Percentiles rank a stretch among this genome's conserved stretches.
Conservation (phyloP, 1,140 invertebrate species). For the Halesus radiatus region DNA sequence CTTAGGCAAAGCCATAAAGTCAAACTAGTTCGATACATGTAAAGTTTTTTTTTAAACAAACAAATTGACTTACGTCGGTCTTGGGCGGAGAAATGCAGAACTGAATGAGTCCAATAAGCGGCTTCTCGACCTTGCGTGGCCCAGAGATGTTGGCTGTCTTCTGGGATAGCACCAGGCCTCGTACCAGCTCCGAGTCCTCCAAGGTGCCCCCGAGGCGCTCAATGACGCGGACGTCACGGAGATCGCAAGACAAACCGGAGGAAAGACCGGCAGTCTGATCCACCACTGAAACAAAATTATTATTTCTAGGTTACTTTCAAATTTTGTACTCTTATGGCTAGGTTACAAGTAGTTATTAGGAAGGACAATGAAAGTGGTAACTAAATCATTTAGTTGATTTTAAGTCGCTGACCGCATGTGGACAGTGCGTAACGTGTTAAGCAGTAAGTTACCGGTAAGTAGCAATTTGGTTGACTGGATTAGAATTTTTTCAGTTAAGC, state of each 20-base stretch:
- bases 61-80: conserved; percentile 86
- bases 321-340: no score
- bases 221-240: conserved; percentile 95
- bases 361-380: no score
- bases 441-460: no score
- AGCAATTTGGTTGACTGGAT: no score
- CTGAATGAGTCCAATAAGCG: conserved; percentile 98
- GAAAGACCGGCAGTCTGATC: conserved; percentile 66
- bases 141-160: conserved; percentile 91
- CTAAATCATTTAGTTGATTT: no score
- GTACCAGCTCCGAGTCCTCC: conserved; percentile 96
- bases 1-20: not conserved
- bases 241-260: conserved; percentile 75
- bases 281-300: conserved; percentile 63
- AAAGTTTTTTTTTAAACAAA: not conserved
- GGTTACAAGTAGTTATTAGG: no score
- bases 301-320: no score
- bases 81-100: conserved; percentile 99
- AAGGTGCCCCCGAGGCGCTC: conserved; percentile 97
- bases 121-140: conserved; percentile 95
- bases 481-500: no score
- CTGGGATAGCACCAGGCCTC: conserved; percentile 95
- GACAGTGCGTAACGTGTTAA: no score
- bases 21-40: not conserved
- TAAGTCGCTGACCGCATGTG: no score